A percentile compares a stretch with the other conserved stretches of the same genome.
phyloP scores from a whole-genome alignment of 2,113 vertebrate genomes.

The Menidia beryllina region DNA sequence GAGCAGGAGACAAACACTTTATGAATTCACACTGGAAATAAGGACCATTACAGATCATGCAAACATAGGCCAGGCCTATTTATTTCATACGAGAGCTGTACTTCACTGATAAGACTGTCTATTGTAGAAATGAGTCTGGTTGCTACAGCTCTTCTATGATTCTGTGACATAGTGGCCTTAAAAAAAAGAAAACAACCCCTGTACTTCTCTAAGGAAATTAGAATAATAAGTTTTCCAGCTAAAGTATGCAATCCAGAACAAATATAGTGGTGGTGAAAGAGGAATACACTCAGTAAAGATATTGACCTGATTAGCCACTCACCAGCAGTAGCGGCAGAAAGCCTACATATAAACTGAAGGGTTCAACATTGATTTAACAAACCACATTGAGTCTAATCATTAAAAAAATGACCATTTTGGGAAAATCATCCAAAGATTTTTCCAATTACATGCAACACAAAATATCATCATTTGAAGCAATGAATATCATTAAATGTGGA shows the following conservation, averaged over 20 bases:
- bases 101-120: slow-evolving; percentile 18
- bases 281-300: not conserved
- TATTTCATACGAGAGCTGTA: slow-evolving; percentile 11
- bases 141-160: slow-evolving; percentile 9
- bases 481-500: slow-evolving; percentile 13
- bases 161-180: slow-evolving; percentile 15
- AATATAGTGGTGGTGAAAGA: not conserved
- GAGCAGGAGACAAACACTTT: slow-evolving; percentile 11
- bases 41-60: slow-evolving; percentile 14
- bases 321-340: too few species aligned
- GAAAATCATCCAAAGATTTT: too few species aligned
- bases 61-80: slow-evolving; percentile 4
- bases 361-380: too few species aligned
- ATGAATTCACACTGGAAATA: slow-evolving; percentile 21
- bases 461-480: not conserved
- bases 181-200: not conserved
- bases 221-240: slow-evolving; percentile 10
- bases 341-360: too few species aligned
- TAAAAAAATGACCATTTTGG: too few species aligned
- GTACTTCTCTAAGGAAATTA: not conserved
- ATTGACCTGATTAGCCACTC: too few species aligned
- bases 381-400: too few species aligned
- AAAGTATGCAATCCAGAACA: not conserved
- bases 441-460: slow-evolving; percentile 3
- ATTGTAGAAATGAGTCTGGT: not conserved